phyloP scores from a whole-genome alignment of 2,888 invertebrate species.

The Calameuta pallipes region DNA sequence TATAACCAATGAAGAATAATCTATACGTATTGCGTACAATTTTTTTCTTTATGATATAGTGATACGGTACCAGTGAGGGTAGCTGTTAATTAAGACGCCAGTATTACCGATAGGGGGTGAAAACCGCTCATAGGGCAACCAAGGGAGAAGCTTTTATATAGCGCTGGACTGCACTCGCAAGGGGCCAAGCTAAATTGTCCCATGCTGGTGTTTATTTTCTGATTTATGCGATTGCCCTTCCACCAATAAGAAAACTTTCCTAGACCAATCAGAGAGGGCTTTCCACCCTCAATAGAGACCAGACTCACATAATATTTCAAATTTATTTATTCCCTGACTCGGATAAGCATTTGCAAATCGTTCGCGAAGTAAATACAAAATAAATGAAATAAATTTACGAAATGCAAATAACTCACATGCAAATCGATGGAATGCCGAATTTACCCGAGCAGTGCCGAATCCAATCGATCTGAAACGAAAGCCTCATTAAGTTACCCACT shows the following conservation, averaged over 20 bases:
- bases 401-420: conserved; percentile 4
- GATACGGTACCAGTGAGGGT: conserved; percentile 17
- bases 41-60: conserved; percentile 13
- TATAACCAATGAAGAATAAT: not conserved
- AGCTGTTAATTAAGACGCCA: conserved; percentile 56
- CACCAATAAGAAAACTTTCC: conserved; percentile 13
- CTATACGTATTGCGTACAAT: not conserved
- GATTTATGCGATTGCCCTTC: conserved; percentile 56
- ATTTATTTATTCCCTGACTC: not conserved
- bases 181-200: conserved; percentile 48
- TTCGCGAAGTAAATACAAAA: not conserved
- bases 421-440: not conserved
- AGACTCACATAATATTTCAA: not conserved
- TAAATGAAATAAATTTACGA: not conserved
- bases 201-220: conserved; percentile 51
- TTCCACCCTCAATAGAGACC: not conserved
- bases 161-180: conserved; percentile 27
- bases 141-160: conserved; percentile 37
- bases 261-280: not conserved
- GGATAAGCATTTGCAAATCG: not conserved
- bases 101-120: conserved; percentile 46
- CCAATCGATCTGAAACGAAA: not conserved
- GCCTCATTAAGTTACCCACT: not conserved
- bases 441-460: not conserved
- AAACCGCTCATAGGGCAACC: conserved; percentile 27